phyloP scores from a whole-genome alignment of 2,888 invertebrate species.

The Epinotia bilunana region DNA sequence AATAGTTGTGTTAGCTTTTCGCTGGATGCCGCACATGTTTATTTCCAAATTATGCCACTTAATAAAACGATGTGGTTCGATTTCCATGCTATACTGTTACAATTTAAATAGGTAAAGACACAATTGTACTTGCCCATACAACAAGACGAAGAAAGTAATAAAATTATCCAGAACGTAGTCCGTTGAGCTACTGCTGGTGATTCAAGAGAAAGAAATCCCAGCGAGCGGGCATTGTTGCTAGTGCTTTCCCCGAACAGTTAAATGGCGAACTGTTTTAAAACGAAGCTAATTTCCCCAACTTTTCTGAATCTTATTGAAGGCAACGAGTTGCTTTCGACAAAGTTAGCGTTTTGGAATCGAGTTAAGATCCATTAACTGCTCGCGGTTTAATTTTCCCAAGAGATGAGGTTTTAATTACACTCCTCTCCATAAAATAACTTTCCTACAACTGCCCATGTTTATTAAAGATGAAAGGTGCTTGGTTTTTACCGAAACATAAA shows the following conservation, averaged over 20 bases:
- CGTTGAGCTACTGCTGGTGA: conserved; percentile 1
- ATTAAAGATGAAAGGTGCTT: conserved; percentile 58
- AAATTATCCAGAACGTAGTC: conserved; percentile 21
- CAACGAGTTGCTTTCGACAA: conserved; percentile 71
- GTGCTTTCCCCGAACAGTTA: conserved; percentile 53
- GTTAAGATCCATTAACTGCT: conserved; percentile 80
- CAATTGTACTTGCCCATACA: background rate
- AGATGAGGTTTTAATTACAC: conserved; percentile 75
- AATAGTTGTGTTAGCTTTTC: background rate
- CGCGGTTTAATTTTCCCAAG: conserved; percentile 74
- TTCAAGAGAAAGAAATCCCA: conserved; percentile 17
- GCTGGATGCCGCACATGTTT: background rate
- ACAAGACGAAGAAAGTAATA: conserved; percentile 18
- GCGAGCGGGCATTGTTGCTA: conserved; percentile 27
- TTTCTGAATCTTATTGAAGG: conserved; percentile 74
- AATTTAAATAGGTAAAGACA: background rate
- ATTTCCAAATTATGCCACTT: background rate
- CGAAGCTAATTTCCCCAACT: conserved; percentile 72
- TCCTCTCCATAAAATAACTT: conserved; percentile 64
- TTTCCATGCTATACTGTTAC: too few relatives aligned
- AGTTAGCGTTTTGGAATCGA: conserved; percentile 77
- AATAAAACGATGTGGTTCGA: background rate
- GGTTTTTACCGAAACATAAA: conserved; percentile 24
- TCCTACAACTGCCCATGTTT: conserved; percentile 57
- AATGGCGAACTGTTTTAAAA: conserved; percentile 64